Evolutionary conservation across 2,113 vertebrate species (phyloP).

Genomic region (Cyanoderma ruficeps): DNA sequence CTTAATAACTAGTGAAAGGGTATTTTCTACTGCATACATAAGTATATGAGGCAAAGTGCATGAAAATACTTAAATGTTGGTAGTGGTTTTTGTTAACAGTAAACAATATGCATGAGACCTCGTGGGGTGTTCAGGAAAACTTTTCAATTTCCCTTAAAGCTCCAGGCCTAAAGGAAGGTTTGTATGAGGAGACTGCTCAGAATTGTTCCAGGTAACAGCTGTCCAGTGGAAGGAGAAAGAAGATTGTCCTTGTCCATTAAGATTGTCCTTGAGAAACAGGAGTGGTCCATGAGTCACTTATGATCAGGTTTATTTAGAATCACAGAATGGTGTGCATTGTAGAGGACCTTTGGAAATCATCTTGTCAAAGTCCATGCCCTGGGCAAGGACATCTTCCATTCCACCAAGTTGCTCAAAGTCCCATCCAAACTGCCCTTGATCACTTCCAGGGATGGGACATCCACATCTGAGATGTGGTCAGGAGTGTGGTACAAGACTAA

Average conservation of each 20-base stretch:
- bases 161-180: background rate
- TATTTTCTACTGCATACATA: background rate
- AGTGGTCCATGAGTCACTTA: background rate
- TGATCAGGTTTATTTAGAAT: background rate
- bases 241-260: too few relatives aligned
- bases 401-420: background rate
- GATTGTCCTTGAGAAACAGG: background rate
- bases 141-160: background rate
- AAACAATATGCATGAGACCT: background rate
- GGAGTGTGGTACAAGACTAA: background rate
- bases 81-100: background rate
- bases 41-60: background rate
- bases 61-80: background rate
- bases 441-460: background rate
- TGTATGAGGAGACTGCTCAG: accelerated
- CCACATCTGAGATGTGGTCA: background rate
- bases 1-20: background rate
- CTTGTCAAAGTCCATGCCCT: accelerated
- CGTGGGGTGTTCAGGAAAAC: background rate
- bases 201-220: background rate
- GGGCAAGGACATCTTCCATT: background rate
- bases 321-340: background rate
- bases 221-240: background rate
- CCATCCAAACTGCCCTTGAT: background rate
- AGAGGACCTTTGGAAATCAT: background rate